These are phyloP conservation scores for Diachasmimorpha longicaudata DNA, from an alignment of 1,140 invertebrate species.

Conservation along the genomic window DNA sequence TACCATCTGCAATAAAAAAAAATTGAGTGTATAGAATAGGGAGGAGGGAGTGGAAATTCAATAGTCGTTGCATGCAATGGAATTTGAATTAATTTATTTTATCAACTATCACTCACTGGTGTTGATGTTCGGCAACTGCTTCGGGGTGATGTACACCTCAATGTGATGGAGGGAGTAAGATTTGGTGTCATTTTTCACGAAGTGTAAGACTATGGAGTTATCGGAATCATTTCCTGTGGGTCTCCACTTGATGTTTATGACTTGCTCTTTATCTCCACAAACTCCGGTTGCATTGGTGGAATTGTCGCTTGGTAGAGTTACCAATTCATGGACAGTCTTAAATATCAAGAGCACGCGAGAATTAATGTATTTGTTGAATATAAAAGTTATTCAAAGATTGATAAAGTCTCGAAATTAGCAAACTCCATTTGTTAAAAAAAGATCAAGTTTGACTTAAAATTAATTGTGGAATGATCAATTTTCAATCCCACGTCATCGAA, in stretches of 20 bases:
- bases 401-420: too few relatives aligned
- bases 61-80: too few relatives aligned
- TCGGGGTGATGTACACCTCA: slow-evolving; percentile 32
- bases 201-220: slow-evolving; percentile 54
- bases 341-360: neutral
- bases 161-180: slow-evolving; percentile 44
- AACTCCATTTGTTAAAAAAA: too few relatives aligned
- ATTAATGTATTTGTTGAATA: neutral
- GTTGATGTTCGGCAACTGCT: slow-evolving; percentile 34
- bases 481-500: too few relatives aligned
- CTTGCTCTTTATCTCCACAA: slow-evolving; percentile 58
- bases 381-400: too few relatives aligned
- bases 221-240: slow-evolving; percentile 24
- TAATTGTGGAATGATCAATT: too few relatives aligned
- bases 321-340: slow-evolving; percentile 35
- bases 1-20: slow-evolving; percentile 50
- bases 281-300: slow-evolving; percentile 47
- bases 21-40: slow-evolving; percentile 17
- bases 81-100: too few relatives aligned
- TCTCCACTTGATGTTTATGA: slow-evolving; percentile 60
- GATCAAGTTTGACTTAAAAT: too few relatives aligned
- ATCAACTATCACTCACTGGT: slow-evolving; percentile 30
- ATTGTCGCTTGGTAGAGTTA: slow-evolving; percentile 58
- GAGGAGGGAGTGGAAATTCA: slow-evolving; percentile 14
- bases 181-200: slow-evolving; percentile 59